Evolutionary conservation across 2,797 vertebrate genomes (phyloP), one percentile per base, ranked within the genome.

Genomic region (Salarias fasciatus): DNA sequence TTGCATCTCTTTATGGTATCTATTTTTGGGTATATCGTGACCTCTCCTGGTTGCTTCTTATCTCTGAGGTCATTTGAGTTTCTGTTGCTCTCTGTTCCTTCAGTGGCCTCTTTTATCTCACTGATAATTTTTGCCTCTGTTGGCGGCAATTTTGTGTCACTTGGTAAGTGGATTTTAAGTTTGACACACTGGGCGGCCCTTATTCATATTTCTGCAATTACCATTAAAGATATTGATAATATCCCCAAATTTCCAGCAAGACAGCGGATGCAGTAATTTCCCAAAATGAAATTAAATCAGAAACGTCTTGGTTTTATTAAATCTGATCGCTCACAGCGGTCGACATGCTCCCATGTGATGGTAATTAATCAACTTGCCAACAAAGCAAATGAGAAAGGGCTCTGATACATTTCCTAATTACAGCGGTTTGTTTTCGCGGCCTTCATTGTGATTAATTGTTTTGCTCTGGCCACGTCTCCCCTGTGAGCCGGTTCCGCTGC

Each of bases 391-490:
- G 73, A 87, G 68, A 73, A 47, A 45, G 57, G 61, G 42, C 58
- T 78, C 69, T 64, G 79, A 82, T 88, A 79, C 57, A 75, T 86
- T 88, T 91, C 79, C 81, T 93, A 86, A 93, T 93, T 91, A 88
- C 75, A 62, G 63, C 80, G 77, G 84, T 87, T 86, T 86, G 84
- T 89, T 90, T 87, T 80, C 71, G 69, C 75, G 67, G 83, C 88
- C 84, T 86, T 91, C 88, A 88, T 41, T 53, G 80, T 93, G 93
- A 94, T 93, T 93, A 89, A 94, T 93, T 88, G 88, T 87, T 88
- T 69, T 53, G 69, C 79, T 85, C 76, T 24, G 77, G 66, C 53
- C 73, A 30, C 49, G 50, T 18, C 41, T 87, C 90, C 89, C 90
- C 29, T 49, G 81, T 83, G 89, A 75, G 67, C 9, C 3, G 15